These are phyloP conservation scores for Syrmaticus mikado DNA, from an alignment of 2,113 vertebrate genomes.

Conservation along the genomic window DNA sequence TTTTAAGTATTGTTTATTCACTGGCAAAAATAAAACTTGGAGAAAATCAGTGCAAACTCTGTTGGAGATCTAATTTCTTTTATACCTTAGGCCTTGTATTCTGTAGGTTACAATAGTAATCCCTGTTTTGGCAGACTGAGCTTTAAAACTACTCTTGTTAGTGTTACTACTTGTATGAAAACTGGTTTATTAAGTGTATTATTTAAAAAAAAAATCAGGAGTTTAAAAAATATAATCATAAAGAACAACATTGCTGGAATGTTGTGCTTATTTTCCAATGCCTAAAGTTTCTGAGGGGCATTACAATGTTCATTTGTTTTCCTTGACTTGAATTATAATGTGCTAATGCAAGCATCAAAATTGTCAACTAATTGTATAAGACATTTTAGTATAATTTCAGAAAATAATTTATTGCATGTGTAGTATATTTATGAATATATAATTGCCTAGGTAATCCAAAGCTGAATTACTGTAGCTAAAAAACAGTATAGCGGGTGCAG, in stretches of 20 bases:
- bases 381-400: not conserved
- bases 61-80: not conserved
- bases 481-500: not conserved
- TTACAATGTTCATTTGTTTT: not conserved
- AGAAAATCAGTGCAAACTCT: not conserved
- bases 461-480: not conserved
- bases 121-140: not conserved
- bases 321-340: not conserved
- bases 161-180: not conserved
- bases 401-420: not conserved
- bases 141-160: not conserved
- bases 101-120: not conserved
- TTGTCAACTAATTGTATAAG: not conserved
- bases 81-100: not conserved
- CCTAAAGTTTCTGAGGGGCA: not conserved
- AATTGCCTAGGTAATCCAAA: not conserved
- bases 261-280: not conserved
- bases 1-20: not conserved
- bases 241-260: not conserved
- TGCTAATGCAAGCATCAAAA: not conserved
- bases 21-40: not conserved
- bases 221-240: not conserved
- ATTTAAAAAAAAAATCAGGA: not conserved
- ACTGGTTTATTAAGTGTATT: not conserved
- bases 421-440: constrained; percentile 22